Conservation (phyloP, 2,797 vertebrate genomes). For the Acipenser transmontanus region DNA sequence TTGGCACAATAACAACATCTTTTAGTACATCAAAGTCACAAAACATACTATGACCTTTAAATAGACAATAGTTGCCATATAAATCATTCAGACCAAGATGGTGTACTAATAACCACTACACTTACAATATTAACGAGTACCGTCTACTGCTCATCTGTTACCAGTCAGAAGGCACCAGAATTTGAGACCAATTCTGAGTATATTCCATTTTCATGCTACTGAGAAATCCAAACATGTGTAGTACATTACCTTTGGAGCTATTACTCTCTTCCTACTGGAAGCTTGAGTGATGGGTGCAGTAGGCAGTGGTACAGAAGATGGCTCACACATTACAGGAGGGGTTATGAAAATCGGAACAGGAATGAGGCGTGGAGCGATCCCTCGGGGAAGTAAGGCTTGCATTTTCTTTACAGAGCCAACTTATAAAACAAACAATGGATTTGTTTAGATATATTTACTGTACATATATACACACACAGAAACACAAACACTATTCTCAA, state of each 20-base stretch:
- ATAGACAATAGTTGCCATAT: too few relatives aligned
- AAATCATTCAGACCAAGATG: too few relatives aligned
- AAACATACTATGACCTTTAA: too few relatives aligned
- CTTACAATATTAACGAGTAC: too few relatives aligned
- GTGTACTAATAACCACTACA: too few relatives aligned
- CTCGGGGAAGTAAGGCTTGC: slow-evolving; percentile 6
- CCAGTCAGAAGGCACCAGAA: too few relatives aligned
- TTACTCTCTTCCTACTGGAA: neutral
- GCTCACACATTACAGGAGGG: neutral
- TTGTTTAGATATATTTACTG: neutral
- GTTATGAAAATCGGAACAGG: slow-evolving; percentile 2
- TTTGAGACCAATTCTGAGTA: too few relatives aligned
- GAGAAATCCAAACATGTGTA: too few relatives aligned
- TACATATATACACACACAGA: neutral
- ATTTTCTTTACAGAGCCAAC: slow-evolving; percentile 8
- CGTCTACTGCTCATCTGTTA: too few relatives aligned
- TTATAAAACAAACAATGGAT: neutral
- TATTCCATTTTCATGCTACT: too few relatives aligned
- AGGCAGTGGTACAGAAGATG: neutral
- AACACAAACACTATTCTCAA: neutral
- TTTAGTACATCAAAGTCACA: too few relatives aligned
- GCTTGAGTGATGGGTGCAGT: neutral
- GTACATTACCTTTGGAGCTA: slow-evolving; percentile 9
- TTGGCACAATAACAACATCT: too few relatives aligned
- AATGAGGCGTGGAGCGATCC: slow-evolving; percentile 4